phyloP scores from a whole-genome alignment of 2,888 invertebrate genomes.

The Coecobrya sp. region DNA sequence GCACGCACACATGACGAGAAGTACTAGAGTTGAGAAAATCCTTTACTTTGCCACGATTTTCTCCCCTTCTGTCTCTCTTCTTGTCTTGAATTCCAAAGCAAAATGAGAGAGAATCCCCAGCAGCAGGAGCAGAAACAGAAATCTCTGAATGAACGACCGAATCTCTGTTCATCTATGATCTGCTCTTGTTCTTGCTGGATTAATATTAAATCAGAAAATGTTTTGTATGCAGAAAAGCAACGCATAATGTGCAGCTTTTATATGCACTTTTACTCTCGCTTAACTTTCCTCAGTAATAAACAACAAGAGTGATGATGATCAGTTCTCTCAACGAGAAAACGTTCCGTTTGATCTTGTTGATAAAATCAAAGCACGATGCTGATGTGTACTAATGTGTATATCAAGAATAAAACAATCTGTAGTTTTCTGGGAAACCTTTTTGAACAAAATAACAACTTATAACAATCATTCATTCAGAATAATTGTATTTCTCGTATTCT shows the following conservation, averaged over 20 bases:
- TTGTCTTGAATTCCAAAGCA: slow-evolving; percentile 63
- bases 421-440: too few relatives aligned
- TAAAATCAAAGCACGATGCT: not conserved
- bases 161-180: slow-evolving; percentile 77
- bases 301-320: slow-evolving; percentile 28
- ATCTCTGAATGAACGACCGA: slow-evolving; percentile 57
- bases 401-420: too few relatives aligned
- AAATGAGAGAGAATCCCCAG: slow-evolving; percentile 31
- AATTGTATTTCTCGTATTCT: too few relatives aligned
- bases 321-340: not conserved
- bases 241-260: slow-evolving; percentile 11
- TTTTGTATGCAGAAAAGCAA: slow-evolving; percentile 74
- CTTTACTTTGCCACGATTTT: slow-evolving; percentile 24
- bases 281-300: slow-evolving; percentile 6
- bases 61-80: slow-evolving; percentile 41
- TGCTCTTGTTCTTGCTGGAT: slow-evolving; percentile 56
- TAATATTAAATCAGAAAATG: slow-evolving; percentile 78
- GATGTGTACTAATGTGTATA: too few relatives aligned
- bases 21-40: slow-evolving; percentile 35
- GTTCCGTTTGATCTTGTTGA: slow-evolving; percentile 28
- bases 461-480: too few relatives aligned
- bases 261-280: not conserved
- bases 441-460: too few relatives aligned
- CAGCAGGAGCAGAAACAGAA: too few relatives aligned
- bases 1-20: not conserved